These are phyloP conservation scores for Sciurus carolinensis DNA, from an alignment of 2,797 vertebrate species.

Conservation along the genomic window DNA sequence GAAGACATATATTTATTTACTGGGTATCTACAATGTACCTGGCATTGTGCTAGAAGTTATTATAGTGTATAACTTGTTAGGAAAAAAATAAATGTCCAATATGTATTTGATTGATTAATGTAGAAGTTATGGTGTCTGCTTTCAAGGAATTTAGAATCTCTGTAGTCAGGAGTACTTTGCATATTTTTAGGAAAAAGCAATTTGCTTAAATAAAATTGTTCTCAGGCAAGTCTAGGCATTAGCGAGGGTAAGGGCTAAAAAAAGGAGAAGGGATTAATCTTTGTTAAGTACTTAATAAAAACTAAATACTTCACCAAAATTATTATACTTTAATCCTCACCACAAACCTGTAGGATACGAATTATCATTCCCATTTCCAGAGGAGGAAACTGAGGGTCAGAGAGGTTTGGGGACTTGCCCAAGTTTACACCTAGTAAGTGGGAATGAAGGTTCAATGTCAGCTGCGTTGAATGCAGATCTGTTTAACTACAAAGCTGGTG, in stretches of 20 bases:
- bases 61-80: conserved; percentile 7
- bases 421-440: conserved; percentile 42
- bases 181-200: conserved; percentile 52
- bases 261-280: conserved; percentile 43
- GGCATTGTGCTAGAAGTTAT: background rate
- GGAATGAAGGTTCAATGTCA: conserved; percentile 38
- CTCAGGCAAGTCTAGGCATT: conserved; percentile 42
- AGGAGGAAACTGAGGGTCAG: background rate
- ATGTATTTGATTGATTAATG: background rate
- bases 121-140: background rate
- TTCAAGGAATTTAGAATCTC: conserved; percentile 43
- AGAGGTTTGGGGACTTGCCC: conserved; percentile 21
- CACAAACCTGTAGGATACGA: background rate
- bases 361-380: background rate
- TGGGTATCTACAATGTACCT: background rate
- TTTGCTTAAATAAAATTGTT: conserved; percentile 63
- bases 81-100: conserved; percentile 30
- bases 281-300: conserved; percentile 58
- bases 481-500: conserved; percentile 30
- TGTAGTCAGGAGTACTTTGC: conserved; percentile 21
- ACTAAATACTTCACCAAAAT: conserved; percentile 25
- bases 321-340: conserved; percentile 14
- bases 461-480: background rate
- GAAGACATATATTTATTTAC: conserved; percentile 37
- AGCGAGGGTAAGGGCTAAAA: conserved; percentile 30